Conservation (phyloP, 2,888 invertebrate species). For the Dendrolimus pini region DNA sequence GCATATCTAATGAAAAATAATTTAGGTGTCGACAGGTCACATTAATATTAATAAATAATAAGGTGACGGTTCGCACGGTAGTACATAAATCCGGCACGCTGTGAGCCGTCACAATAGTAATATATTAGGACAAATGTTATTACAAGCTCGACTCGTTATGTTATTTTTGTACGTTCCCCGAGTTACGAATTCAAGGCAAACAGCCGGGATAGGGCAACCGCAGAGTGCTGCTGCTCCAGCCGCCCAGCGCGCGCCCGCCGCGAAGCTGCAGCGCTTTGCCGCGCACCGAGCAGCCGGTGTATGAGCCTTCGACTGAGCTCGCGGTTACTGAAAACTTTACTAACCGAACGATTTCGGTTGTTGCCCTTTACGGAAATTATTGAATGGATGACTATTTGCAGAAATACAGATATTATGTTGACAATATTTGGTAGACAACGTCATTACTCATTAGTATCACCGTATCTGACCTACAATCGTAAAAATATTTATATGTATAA, state of each 20-base stretch:
- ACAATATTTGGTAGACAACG: no score
- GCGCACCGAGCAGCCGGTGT: constrained; percentile 4
- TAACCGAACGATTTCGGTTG: no score
- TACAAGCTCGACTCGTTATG: constrained; percentile 68
- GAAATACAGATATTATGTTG: no score
- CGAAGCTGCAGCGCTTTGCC: constrained; percentile 2
- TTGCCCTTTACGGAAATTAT: no score
- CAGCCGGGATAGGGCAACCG: constrained; percentile 26
- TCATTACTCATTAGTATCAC: no score
- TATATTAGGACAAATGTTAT: constrained; percentile 74
- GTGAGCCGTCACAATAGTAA: constrained; percentile 67
- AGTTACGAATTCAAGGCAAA: constrained; percentile 41
- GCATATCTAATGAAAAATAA: constrained; percentile 59
- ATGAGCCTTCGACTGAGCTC: not conserved
- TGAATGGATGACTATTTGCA: no score
- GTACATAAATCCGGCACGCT: constrained; percentile 61
- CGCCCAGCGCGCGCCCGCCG: constrained; percentile 9
- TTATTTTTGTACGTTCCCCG: constrained; percentile 64
- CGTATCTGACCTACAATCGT: no score
- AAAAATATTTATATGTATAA: no score
- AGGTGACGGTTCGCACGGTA: constrained; percentile 61
- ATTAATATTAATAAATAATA: constrained; percentile 70
- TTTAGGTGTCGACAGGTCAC: constrained; percentile 52
- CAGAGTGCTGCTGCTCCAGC: constrained; percentile 11
- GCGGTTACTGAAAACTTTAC: no score